Conservation (phyloP, 2,888 invertebrate genomes). For the Melieria picta region DNA sequence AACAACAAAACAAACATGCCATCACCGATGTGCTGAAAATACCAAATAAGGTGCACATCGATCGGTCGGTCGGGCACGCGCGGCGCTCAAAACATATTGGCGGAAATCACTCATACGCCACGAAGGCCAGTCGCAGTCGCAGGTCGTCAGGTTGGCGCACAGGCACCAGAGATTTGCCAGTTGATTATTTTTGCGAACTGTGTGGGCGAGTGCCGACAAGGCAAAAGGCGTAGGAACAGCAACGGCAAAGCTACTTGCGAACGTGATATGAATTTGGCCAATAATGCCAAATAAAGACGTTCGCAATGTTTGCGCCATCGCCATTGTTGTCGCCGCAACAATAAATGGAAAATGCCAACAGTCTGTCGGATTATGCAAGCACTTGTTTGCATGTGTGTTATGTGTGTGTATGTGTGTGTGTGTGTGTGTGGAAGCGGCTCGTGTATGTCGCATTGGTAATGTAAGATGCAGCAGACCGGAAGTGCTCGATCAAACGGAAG, state of each 20-base stretch:
- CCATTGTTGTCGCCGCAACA: background rate
- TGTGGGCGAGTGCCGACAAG: background rate
- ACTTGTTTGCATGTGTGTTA: background rate
- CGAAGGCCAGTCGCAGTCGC: background rate
- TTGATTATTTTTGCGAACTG: constrained; percentile 11
- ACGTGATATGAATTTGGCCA: constrained; percentile 21
- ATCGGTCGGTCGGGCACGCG: too few species aligned
- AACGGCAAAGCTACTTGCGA: background rate
- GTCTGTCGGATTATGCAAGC: background rate
- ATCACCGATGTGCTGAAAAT: constrained; percentile 11
- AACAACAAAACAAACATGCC: background rate
- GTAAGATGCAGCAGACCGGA: constrained; percentile 24
- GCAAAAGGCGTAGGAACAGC: too few species aligned
- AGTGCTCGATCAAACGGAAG: constrained; percentile 28
- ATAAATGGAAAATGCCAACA: constrained; percentile 21
- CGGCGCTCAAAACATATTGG: background rate
- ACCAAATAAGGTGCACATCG: constrained; percentile 7
- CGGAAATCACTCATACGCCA: constrained; percentile 22
- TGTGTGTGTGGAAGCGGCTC: background rate
- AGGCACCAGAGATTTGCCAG: constrained; percentile 13
- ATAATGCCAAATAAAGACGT: constrained; percentile 16
- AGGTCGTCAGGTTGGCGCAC: background rate
- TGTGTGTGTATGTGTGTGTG: background rate
- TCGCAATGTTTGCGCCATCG: background rate
- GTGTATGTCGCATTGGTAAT: constrained; percentile 9